phyloP scores from a whole-genome alignment of 2,113 vertebrate genomes.

The Hassar affinis region DNA sequence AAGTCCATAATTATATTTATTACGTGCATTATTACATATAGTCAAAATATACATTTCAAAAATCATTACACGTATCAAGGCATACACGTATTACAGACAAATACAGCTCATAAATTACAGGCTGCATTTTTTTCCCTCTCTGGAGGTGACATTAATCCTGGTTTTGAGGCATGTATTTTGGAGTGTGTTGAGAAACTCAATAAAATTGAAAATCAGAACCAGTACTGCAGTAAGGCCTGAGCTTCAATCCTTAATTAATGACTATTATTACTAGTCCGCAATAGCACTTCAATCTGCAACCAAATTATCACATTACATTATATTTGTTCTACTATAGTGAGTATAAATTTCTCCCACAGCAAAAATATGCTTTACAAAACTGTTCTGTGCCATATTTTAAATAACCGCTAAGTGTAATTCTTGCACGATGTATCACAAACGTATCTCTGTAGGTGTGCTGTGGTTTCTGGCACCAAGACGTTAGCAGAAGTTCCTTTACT shows the following conservation, averaged over 20 bases:
- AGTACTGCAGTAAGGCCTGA: no score
- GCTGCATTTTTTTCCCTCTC: not conserved
- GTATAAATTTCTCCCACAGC: not conserved
- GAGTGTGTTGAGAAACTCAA: not conserved
- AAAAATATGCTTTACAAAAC: not conserved
- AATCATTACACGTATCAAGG: slow-evolving; percentile 7
- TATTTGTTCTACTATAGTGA: not conserved
- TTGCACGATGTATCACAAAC: no score
- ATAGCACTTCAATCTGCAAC: not conserved
- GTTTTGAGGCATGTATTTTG: not conserved
- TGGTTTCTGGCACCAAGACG: no score
- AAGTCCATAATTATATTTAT: slow-evolving; percentile 27
- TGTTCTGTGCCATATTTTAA: no score
- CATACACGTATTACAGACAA: not conserved
- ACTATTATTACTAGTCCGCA: not conserved
- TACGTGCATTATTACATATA: slow-evolving; percentile 8
- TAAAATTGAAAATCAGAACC: not conserved
- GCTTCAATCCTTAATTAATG: not conserved
- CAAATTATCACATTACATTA: not conserved
- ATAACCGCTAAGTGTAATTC: no score
- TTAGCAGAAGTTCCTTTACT: no score
- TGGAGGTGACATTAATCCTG: no score
- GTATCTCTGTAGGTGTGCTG: no score
- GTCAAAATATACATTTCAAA: slow-evolving; percentile 16
- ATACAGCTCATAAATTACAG: not conserved